Percentiles rank a stretch among this genome's conserved stretches.
Evolutionary conservation across 2,797 vertebrate genomes (phyloP).

Genomic region (Lindbergichthys nudifrons): DNA sequence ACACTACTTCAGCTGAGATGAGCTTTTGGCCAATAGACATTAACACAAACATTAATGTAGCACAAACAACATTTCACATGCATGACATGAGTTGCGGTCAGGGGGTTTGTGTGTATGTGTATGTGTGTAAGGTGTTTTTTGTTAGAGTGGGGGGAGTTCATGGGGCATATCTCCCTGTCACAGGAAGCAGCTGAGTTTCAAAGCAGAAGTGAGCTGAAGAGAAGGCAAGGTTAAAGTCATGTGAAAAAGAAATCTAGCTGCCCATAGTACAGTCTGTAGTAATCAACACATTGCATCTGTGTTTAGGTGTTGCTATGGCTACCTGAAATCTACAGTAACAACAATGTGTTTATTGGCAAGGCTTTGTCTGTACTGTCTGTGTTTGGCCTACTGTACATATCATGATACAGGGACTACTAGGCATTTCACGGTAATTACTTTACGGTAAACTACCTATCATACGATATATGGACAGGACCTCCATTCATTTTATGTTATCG

Average conservation of each 20-base stretch:
- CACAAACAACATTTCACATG: not conserved
- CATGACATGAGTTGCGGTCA: not conserved
- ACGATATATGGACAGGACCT: no score
- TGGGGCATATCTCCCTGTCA: conserved; percentile 27
- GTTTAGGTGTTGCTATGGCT: no score
- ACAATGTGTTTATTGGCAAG: no score
- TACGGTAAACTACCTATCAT: no score
- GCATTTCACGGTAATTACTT: no score
- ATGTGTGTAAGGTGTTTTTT: not conserved
- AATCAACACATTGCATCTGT: not conserved
- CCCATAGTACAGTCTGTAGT: not conserved
- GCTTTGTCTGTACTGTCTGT: no score
- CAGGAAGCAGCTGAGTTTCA: conserved; percentile 79
- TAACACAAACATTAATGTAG: not conserved
- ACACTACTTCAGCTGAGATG: not conserved
- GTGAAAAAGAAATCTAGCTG: conserved; percentile 2
- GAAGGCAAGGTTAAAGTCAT: conserved; percentile 31
- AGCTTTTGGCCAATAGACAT: not conserved
- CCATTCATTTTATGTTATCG: no score
- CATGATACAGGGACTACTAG: no score
- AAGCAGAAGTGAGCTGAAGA: conserved; percentile 78
- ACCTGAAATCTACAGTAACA: not conserved
- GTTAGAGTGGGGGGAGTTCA: not conserved
- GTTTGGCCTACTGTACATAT: no score
- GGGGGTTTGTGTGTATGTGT: not conserved